phyloP scores from a whole-genome alignment of 2,113 vertebrate species.

The Takifugu bimaculatus region DNA sequence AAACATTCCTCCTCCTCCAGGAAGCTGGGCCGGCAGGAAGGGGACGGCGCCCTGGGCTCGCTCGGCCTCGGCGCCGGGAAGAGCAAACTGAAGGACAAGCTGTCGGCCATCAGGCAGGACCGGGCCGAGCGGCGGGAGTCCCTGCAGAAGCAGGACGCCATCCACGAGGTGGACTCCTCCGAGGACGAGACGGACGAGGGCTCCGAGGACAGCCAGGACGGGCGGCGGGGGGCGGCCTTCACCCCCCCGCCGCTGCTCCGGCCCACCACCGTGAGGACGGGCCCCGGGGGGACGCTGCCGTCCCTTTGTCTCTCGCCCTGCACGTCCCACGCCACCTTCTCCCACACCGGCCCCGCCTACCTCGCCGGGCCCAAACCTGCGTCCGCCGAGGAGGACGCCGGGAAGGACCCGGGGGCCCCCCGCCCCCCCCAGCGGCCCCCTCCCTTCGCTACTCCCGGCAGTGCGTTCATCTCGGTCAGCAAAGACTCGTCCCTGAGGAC shows the following conservation, averaged over 20 bases:
- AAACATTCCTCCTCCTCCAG: slow-evolving; percentile 73
- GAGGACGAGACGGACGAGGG: slow-evolving; percentile 93
- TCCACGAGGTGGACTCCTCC: slow-evolving; percentile 92
- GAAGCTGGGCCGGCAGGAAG: slow-evolving; percentile 80
- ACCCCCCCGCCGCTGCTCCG: slow-evolving; percentile 74
- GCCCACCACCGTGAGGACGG: slow-evolving; percentile 63
- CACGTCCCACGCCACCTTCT: slow-evolving; percentile 47
- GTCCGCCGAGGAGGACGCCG: slow-evolving; percentile 13
- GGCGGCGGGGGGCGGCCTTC: slow-evolving; percentile 64
- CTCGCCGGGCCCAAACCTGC: slow-evolving; percentile 8
- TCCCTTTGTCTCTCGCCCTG: slow-evolving; percentile 61
- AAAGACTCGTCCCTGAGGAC: slow-evolving; percentile 67
- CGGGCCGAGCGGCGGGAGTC: slow-evolving; percentile 90
- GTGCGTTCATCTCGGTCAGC: slow-evolving; percentile 72
- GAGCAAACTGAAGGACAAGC: slow-evolving; percentile 78
- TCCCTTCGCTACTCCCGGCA: slow-evolving; percentile 72
- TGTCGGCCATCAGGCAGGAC: slow-evolving; percentile 88
- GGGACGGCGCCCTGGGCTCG: slow-evolving; percentile 38
- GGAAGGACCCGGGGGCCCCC: slow-evolving; percentile 24
- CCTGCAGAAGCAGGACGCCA: slow-evolving; percentile 94
- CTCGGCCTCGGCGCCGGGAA: slow-evolving; percentile 67
- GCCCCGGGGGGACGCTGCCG: slow-evolving; percentile 54
- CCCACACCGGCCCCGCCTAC: slow-evolving; percentile 38
- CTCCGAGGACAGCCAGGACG: slow-evolving; percentile 85
- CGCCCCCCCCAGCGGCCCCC: slow-evolving; percentile 45